Percentiles rank a stretch among this genome's conserved stretches.
Conservation (phyloP, 2,113 vertebrate species). For the Polypterus senegalus region DNA sequence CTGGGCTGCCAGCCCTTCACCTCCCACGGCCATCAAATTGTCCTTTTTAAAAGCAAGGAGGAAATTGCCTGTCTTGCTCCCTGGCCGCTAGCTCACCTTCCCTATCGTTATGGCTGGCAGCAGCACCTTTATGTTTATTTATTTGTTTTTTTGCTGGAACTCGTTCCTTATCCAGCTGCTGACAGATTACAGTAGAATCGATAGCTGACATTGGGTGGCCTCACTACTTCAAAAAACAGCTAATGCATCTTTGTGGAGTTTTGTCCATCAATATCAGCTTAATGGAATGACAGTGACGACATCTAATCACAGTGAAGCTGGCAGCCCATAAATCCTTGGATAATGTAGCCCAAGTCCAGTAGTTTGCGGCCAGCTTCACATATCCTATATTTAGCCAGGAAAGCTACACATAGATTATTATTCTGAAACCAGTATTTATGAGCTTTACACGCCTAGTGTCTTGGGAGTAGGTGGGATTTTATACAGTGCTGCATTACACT, state of each 20-base stretch:
- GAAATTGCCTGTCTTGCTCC: too few species aligned
- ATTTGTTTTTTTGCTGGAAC: constrained; percentile 10
- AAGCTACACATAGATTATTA: constrained; percentile 36
- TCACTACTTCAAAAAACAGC: constrained; percentile 59
- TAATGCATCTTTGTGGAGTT: constrained; percentile 48
- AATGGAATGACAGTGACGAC: constrained; percentile 70
- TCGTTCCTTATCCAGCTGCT: constrained; percentile 26
- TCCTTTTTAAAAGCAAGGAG: too few species aligned
- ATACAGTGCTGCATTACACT: too few species aligned
- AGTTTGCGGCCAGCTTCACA: neutral
- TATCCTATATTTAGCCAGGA: constrained; percentile 18
- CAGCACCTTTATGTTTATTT: too few species aligned
- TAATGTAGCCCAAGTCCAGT: constrained; percentile 34
- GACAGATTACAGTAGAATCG: constrained; percentile 53
- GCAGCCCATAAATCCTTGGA: constrained; percentile 62
- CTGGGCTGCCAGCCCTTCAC: too few species aligned
- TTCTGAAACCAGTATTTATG: too few species aligned
- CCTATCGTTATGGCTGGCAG: too few species aligned
- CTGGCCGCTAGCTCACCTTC: too few species aligned
- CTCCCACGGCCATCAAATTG: too few species aligned
- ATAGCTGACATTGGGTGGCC: constrained; percentile 36
- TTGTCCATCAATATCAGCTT: constrained; percentile 65
- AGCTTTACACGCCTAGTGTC: too few species aligned
- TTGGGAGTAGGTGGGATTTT: too few species aligned
- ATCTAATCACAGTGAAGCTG: constrained; percentile 68